Percentiles rank a stretch among this genome's conserved stretches.
These are phyloP conservation scores for Zapus hudsonius DNA, from an alignment of 2,113 vertebrate species.

Conservation along the genomic window DNA sequence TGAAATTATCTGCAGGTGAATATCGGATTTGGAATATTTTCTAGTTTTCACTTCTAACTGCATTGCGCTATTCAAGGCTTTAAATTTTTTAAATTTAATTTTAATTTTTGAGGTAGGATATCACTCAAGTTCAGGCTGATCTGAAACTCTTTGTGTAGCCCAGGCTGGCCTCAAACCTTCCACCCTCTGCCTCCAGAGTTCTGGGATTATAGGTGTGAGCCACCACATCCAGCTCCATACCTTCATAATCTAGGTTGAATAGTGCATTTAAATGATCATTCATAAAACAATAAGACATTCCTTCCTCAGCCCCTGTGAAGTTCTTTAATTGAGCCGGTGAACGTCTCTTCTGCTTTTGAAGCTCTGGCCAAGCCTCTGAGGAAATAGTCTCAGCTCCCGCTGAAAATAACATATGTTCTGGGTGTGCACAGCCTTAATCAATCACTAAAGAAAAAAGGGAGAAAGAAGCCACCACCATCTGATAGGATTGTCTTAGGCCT, in stretches of 20 bases:
- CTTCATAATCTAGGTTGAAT: not conserved
- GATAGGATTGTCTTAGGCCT: conserved; percentile 42
- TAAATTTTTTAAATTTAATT: too few species aligned
- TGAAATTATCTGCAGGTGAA: not conserved
- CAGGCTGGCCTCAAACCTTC: too few species aligned
- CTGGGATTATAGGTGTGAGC: too few species aligned
- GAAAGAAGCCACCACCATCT: not conserved
- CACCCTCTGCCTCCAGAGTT: too few species aligned
- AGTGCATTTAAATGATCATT: not conserved
- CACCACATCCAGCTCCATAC: not conserved
- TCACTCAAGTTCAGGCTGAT: too few species aligned
- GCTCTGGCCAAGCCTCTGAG: not conserved
- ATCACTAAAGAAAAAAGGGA: conserved; percentile 45
- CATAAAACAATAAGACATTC: not conserved
- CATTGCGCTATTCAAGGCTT: not conserved
- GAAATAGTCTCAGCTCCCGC: not conserved
- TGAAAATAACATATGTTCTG: not conserved
- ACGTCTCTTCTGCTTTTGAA: not conserved
- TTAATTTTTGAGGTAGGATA: too few species aligned
- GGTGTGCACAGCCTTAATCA: too few species aligned
- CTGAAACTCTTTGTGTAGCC: too few species aligned
- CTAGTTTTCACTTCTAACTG: not conserved
- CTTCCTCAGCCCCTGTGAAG: not conserved
- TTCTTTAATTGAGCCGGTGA: conserved; percentile 8
- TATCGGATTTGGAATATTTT: not conserved